phyloP scores from a whole-genome alignment of 2,888 invertebrate genomes.

The Chromoteleia sp. region DNA sequence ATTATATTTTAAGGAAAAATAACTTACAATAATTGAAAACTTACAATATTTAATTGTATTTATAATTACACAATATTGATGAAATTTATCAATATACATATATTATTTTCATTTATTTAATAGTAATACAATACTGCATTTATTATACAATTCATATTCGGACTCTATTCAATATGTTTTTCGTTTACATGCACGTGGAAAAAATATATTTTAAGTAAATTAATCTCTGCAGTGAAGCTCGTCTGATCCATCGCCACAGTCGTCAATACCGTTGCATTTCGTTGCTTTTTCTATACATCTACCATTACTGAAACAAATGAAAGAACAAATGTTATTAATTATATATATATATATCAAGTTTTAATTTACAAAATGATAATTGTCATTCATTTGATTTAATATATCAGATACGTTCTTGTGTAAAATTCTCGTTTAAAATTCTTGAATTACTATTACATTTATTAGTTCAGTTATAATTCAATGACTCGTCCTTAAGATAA shows the following conservation, averaged over 20 bases:
- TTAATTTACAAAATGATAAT: no score
- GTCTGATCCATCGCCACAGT: conserved; percentile 89
- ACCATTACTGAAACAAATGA: conserved; percentile 86
- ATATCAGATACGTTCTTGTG: no score
- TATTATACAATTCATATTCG: conserved; percentile 66
- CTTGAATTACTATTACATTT: no score
- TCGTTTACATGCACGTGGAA: conserved; percentile 58
- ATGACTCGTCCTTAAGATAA: no score
- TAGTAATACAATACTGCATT: conserved; percentile 64
- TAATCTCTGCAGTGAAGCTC: conserved; percentile 86
- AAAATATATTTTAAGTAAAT: conserved; percentile 70
- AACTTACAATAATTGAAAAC: no score
- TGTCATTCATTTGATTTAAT: no score
- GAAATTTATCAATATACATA: conserved; percentile 68
- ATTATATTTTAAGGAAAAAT: no score
- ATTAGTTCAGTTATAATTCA: no score
- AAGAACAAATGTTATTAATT: conserved; percentile 21
- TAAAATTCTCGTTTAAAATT: no score
- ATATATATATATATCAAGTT: no score
- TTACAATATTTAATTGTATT: conserved; percentile 52
- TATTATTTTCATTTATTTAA: conserved; percentile 70
- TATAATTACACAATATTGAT: conserved; percentile 59
- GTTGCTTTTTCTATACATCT: conserved; percentile 87
- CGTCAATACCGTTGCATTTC: conserved; percentile 88
- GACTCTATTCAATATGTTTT: conserved; percentile 50